Evolutionary conservation across 2,113 vertebrate species (phyloP), one percentile per base, ranked within the genome.

Genomic region (Setophaga coronata): DNA sequence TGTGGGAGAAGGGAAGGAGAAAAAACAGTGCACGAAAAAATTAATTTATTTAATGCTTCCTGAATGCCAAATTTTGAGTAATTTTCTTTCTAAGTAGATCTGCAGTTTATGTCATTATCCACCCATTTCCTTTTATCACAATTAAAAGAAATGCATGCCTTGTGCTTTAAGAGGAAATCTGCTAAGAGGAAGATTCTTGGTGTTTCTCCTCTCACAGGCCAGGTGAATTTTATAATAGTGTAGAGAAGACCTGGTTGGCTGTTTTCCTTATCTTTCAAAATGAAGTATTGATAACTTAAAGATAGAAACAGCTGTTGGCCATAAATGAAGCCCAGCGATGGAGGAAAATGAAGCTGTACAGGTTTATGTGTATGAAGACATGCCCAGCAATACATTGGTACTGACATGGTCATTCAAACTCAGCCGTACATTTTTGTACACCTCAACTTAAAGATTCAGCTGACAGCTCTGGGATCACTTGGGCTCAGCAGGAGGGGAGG

Each of bases 331-430:
- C 23, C 57, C 28, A 54, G 43, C 4, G 1, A 9, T 62, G 31
- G 76, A 45, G 48, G 26, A 21, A 43, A 45, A 53, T 10, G 18
- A 45, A 78, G 10, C 45, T 79, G 23, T 64, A 16, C 17, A 78
- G 34, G 6, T 31, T 34, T 48, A 2, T 57, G 10, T 45, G 13
- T 57, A 19, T 50, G 45, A n/a, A 83, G 79, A 47, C 5, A 1
- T 36, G 24, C 28, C 17, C 16, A n/a, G 3, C 65, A 66, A 28
- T 28, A 4, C 1, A 0, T 47, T 58, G 56, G n/a, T 69, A 2
- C n/a, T n/a, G 47, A 25, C 42, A 15, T 10, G 25, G 6, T 42
- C 24, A 58, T 14, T 89, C 78, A 19, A 61, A 54, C 28, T 53
- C 36, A 42, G 33, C 33, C 26, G 13, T 34, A 21, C 10, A 3